phyloP scores from a whole-genome alignment of 2,888 invertebrate genomes.

The Altica lythri region DNA sequence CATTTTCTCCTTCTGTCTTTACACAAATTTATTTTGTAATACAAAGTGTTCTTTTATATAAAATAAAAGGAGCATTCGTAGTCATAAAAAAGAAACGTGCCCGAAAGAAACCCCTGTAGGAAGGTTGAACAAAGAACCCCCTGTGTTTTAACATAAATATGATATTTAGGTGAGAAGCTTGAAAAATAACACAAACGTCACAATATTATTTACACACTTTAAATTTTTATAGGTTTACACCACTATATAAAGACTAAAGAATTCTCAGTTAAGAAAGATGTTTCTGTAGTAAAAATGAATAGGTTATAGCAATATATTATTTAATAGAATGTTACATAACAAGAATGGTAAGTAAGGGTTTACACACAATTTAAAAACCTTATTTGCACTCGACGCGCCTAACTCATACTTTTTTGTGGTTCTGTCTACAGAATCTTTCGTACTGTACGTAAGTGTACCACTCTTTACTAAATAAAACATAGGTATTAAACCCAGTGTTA shows the following conservation, averaged over 20 bases:
- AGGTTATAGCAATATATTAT: no score
- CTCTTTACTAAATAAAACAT: no score
- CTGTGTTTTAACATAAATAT: conserved; percentile 20
- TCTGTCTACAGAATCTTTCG: no score
- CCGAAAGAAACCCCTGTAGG: conserved; percentile 3
- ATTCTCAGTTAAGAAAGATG: not conserved
- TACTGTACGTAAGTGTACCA: no score
- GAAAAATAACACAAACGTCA: conserved; percentile 19
- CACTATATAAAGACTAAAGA: not conserved
- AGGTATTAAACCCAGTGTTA: no score
- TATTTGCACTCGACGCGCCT: no score
- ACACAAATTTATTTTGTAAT: not conserved
- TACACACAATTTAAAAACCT: no score
- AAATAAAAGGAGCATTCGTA: not conserved
- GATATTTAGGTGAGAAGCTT: conserved; percentile 25
- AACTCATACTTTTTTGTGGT: no score
- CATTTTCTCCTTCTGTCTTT: not conserved
- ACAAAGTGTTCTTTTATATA: not conserved
- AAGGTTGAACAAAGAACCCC: conserved; percentile 18
- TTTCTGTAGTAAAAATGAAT: not conserved
- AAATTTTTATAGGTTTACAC: conserved; percentile 4
- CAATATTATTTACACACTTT: conserved; percentile 16
- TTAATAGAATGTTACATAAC: no score
- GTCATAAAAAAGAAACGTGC: not conserved
- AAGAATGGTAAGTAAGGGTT: no score